Conservation (phyloP, 2,888 invertebrate genomes). For the Phortica okadai region DNA sequence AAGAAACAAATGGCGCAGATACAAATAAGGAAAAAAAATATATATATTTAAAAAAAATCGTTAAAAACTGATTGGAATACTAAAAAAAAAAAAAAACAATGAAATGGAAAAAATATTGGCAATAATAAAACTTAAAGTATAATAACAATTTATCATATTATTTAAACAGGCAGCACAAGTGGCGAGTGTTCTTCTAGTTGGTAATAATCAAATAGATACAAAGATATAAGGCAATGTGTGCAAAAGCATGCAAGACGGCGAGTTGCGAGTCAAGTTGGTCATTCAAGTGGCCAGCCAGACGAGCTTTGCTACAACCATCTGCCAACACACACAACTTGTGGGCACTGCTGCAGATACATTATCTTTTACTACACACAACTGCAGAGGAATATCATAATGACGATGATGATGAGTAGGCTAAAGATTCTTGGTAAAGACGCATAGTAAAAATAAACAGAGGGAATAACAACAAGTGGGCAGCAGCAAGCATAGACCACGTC, state of each 20-base stretch:
- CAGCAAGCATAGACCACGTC: too few relatives aligned
- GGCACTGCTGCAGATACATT: not conserved
- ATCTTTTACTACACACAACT: not conserved
- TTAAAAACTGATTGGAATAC: constrained; percentile 46
- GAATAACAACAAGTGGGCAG: too few relatives aligned
- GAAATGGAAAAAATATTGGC: constrained; percentile 6
- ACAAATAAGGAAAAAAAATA: not conserved
- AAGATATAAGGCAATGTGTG: constrained; percentile 5
- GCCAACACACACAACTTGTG: not conserved
- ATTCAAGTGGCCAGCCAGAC: constrained; percentile 21
- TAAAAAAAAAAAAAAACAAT: not conserved
- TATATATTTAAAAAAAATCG: constrained; percentile 58
- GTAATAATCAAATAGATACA: not conserved
- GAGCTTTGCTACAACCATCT: not conserved
- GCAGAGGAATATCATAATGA: not conserved
- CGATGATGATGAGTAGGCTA: constrained; percentile 13
- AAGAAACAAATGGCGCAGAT: constrained; percentile 14
- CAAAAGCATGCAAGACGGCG: not conserved
- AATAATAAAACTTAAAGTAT: constrained; percentile 30
- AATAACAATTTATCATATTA: constrained; percentile 28
- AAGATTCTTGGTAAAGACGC: constrained; percentile 2
- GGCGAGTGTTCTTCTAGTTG: too few relatives aligned
- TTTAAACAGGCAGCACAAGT: too few relatives aligned
- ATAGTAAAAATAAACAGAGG: constrained; percentile 6
- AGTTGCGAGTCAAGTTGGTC: not conserved